Evolutionary conservation across 1,140 invertebrate species (phyloP), one percentile per base, ranked within the genome.

Genomic region (Drosophila triauraria): DNA sequence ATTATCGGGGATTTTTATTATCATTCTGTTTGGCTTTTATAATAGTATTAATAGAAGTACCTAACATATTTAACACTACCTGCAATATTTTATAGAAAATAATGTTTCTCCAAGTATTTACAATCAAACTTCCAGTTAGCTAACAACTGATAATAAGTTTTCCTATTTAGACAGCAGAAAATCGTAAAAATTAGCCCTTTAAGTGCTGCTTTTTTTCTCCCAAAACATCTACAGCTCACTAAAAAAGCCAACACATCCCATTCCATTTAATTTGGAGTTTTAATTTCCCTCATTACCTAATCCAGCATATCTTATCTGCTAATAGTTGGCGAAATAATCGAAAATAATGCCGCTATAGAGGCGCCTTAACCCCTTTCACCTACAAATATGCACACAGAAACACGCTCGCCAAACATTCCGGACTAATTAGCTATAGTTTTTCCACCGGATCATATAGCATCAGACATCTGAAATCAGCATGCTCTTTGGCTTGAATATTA

Each of bases 361-460:
- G 17, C 65, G n/a, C 63, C 63, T 30, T 70, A 70, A 70, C 67
- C 67, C 67, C 67, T 67, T 70, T 70, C 67, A 70, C 67, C 67
- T 70, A 70, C 62, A 70, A 67, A 70, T 70, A 67, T 70, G 67
- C 67, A 70, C 62, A 70, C 46, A 65, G 13, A 25, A 25, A 43
- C 74, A 58, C 53, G 61, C 53, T 76, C 53, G 40, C 48, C 75
- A 77, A 77, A 77, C 75, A 77, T 72, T 60, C 38, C 62, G 40
- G 38, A 68, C 43, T 77, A 77, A 77, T 76, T 65, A 67, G 72
- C 17, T 35, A 58, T 35, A 51, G 51, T 47, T 46, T 70, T 69
- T 61, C 40, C 12, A 8, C 48, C 42, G 25, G 40, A 70, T 65
- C 42, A 20, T 9, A 46, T 8, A 38, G 63, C 42, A 38, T 70